A percentile compares a stretch with the other conserved stretches of the same genome.
phyloP scores from a whole-genome alignment of 2,888 invertebrate species.

The Neuroscelio doddi region DNA sequence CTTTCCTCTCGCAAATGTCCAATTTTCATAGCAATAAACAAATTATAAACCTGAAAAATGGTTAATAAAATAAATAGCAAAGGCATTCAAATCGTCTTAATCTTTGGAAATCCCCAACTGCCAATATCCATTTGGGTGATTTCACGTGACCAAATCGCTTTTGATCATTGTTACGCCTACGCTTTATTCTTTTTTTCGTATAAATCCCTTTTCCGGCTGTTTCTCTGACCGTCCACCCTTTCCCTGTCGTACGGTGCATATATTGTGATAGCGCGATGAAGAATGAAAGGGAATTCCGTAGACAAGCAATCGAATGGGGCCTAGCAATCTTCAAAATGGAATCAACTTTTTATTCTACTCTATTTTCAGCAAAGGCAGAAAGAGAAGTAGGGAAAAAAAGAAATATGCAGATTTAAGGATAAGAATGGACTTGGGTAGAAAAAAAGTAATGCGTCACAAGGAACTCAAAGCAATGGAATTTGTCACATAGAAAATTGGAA shows the following conservation, averaged over 20 bases:
- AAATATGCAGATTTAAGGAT: constrained; percentile 37
- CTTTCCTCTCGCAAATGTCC: too few species aligned
- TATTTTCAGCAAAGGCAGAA: constrained; percentile 6
- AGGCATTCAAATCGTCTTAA: background rate
- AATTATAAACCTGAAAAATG: too few species aligned
- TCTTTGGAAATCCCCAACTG: constrained; percentile 21
- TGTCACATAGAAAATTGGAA: constrained; percentile 53
- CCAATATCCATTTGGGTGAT: constrained; percentile 27
- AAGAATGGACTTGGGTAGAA: constrained; percentile 30
- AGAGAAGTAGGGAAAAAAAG: constrained; percentile 7
- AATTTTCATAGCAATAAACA: too few species aligned
- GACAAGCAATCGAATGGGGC: constrained; percentile 45
- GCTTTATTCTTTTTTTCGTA: constrained; percentile 43
- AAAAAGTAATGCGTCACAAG: constrained; percentile 16
- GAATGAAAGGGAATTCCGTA: constrained; percentile 21
- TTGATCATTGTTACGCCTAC: constrained; percentile 56
- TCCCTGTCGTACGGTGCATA: constrained; percentile 18
- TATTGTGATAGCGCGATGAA: constrained; percentile 18
- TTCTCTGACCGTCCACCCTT: constrained; percentile 29
- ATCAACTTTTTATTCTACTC: constrained; percentile 38
- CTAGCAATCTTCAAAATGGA: constrained; percentile 49
- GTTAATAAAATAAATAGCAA: background rate
- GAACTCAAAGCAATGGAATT: constrained; percentile 53
- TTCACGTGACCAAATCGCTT: constrained; percentile 56
- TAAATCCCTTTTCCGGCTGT: constrained; percentile 22